Percentiles rank a stretch among this genome's conserved stretches.
Evolutionary conservation across 1,140 invertebrate species (phyloP).

Genomic region (Drosophila grimshawi): DNA sequence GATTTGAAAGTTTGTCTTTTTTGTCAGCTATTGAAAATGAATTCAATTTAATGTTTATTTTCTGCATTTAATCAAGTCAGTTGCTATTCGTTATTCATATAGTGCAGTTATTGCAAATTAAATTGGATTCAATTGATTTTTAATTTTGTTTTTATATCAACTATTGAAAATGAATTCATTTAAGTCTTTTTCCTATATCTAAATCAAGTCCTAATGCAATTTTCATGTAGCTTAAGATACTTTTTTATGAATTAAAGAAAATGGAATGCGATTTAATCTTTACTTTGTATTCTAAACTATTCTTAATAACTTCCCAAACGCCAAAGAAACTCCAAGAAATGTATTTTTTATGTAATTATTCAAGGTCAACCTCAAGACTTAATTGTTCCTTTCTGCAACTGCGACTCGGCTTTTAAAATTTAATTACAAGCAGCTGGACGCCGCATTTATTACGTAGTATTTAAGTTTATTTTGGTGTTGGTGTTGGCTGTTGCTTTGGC

Average conservation of each 20-base stretch:
- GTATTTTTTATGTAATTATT: background rate
- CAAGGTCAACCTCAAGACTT: constrained; percentile 5
- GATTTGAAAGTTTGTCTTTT: too few relatives aligned
- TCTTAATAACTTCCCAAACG: background rate
- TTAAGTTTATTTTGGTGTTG: background rate
- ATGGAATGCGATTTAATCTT: background rate
- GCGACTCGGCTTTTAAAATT: background rate
- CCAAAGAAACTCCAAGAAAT: too few relatives aligned
- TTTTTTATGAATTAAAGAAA: background rate
- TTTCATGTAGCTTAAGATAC: constrained; percentile 16
- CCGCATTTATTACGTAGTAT: constrained; percentile 5
- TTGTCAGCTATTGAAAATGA: too few relatives aligned
- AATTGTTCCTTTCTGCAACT: background rate
- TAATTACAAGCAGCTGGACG: constrained; percentile 10
- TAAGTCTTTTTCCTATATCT: too few relatives aligned
- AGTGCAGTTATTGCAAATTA: too few relatives aligned
- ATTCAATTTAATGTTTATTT: too few relatives aligned
- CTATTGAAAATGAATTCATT: too few relatives aligned
- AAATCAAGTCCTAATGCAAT: too few relatives aligned
- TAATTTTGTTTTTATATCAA: too few relatives aligned
- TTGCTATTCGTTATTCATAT: too few relatives aligned
- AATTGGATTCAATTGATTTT: too few relatives aligned
- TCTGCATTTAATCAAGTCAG: too few relatives aligned
- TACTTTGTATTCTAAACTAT: background rate
- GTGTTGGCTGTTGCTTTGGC: background rate